Conservation (phyloP, 2,888 invertebrate species). For the Cremastinae sp. region DNA sequence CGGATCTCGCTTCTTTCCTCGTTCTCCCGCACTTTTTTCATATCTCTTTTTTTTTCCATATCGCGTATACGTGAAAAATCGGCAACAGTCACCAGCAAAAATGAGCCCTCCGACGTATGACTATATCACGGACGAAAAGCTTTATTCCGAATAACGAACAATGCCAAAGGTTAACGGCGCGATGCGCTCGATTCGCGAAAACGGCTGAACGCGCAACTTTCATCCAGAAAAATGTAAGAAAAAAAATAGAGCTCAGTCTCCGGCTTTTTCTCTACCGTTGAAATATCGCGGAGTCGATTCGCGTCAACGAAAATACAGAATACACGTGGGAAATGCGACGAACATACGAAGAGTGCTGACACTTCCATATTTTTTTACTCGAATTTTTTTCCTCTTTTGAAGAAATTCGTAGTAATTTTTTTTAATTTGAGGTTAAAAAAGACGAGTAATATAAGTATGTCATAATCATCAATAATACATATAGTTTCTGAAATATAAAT, state of each 20-base stretch:
- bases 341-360: too few species aligned
- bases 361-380: too few species aligned
- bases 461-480: too few species aligned
- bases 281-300: conserved; percentile 19
- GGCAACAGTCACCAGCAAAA: conserved; percentile 19
- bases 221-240: neutral
- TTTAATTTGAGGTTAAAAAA: too few species aligned
- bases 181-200: neutral
- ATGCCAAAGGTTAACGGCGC: neutral
- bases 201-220: conserved; percentile 30
- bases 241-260: neutral
- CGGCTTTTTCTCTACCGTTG: neutral
- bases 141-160: conserved; percentile 38
- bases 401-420: too few species aligned
- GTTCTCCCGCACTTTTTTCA: conserved; percentile 23
- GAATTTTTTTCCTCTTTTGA: too few species aligned
- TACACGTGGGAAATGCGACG: neutral
- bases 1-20: conserved; percentile 39
- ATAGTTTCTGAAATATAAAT: too few species aligned
- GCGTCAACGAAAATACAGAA: conserved; percentile 5
- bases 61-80: neutral
- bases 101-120: conserved; percentile 39
- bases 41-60: neutral
- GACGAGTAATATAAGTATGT: too few species aligned
- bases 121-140: conserved; percentile 45